Evolutionary conservation across 1,140 invertebrate genomes (phyloP).

Genomic region (Hycleus phaleratus): DNA sequence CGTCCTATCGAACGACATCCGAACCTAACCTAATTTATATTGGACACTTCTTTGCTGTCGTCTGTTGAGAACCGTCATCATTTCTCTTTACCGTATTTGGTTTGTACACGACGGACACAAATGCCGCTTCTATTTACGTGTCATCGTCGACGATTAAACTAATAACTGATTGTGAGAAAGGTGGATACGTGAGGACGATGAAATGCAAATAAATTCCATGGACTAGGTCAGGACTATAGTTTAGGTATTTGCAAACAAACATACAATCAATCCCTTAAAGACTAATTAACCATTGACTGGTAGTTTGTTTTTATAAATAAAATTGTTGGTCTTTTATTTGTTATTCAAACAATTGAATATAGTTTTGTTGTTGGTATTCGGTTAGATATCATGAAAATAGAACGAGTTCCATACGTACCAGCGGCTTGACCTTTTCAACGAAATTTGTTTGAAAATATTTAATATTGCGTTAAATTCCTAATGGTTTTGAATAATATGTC

Average conservation of each 20-base stretch:
- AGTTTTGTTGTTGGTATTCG: not conserved
- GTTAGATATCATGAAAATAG: not conserved
- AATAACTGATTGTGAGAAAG: conserved; percentile 5
- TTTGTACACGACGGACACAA: conserved; percentile 11
- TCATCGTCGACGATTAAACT: conserved; percentile 2
- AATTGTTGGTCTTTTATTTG: no score
- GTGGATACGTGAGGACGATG: no score
- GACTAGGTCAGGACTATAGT: no score
- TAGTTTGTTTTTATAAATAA: no score
- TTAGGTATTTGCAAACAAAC: no score
- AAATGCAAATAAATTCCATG: no score
- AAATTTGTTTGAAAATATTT: conserved; percentile 16
- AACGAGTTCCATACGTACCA: not conserved
- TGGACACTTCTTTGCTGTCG: conserved; percentile 20
- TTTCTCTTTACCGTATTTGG: conserved; percentile 24
- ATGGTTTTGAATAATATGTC: conserved; percentile 13
- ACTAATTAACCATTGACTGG: no score
- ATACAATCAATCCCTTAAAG: no score
- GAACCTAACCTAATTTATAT: conserved; percentile 28
- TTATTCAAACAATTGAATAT: no score
- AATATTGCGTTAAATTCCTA: conserved; percentile 15
- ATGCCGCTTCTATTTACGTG: conserved; percentile 11
- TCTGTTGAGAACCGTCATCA: conserved; percentile 13
- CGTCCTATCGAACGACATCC: conserved; percentile 20
- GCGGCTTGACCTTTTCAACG: conserved; percentile 6